A percentile compares a stretch with the other conserved stretches of the same genome.
Conservation (phyloP, 2,113 vertebrate species). For the Neogale vison region DNA sequence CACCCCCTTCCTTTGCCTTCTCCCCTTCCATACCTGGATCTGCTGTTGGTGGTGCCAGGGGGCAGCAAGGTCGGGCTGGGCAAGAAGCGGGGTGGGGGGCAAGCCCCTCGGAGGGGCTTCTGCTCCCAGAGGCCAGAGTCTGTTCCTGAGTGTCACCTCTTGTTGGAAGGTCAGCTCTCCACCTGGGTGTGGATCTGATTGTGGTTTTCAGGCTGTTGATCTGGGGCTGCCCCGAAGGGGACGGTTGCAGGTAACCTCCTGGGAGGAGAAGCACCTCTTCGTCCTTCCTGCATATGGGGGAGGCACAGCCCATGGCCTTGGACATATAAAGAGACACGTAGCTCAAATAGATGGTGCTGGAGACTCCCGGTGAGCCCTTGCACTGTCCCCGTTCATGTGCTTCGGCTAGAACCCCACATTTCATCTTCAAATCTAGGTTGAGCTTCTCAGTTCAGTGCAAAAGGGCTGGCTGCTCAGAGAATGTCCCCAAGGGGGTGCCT, state of each 20-base stretch:
- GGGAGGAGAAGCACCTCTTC: neutral
- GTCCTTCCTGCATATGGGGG: fast-evolving
- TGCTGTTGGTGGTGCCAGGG: neutral
- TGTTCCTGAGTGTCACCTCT: neutral
- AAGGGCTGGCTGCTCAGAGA: neutral
- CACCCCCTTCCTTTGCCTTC: neutral
- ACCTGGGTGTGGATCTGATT: neutral
- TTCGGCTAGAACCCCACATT: neutral
- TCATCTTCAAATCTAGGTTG: neutral
- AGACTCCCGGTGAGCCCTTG: neutral
- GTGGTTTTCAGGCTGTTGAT: neutral
- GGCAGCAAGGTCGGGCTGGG: neutral
- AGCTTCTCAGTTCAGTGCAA: neutral
- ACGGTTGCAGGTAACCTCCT: fast-evolving
- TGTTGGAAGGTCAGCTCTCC: neutral
- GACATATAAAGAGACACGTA: neutral
- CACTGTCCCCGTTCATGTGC: fast-evolving
- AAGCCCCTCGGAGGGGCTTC: neutral
- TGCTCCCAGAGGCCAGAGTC: neutral
- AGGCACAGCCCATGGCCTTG: fast-evolving
- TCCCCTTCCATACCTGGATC: neutral
- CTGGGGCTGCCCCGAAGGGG: neutral
- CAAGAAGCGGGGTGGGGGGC: too few relatives aligned
- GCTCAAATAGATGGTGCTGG: neutral
- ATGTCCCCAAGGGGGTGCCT: neutral